These are phyloP conservation scores for Sanderia malayensis DNA, from an alignment of 30 jellyfish, hydroid and myxozoan species.

Conservation along the genomic window DNA sequence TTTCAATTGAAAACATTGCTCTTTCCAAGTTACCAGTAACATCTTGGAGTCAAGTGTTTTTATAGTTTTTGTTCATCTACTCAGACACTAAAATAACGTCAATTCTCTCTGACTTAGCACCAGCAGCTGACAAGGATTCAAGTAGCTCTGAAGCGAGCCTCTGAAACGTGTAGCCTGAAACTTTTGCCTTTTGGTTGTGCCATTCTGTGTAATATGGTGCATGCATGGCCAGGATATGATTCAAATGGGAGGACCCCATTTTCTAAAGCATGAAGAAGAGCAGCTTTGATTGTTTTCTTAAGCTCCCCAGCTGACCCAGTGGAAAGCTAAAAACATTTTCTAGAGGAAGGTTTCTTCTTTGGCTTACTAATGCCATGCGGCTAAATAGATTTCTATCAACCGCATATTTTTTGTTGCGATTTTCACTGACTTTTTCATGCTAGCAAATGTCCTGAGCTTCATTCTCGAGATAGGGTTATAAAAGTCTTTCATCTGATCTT, in stretches of 20 bases:
- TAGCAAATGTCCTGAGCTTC: no score
- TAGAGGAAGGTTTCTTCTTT: no score
- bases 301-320: not conserved
- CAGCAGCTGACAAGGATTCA: no score
- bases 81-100: slow-evolving; percentile 1
- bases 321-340: no score
- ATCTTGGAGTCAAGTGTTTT: not conserved
- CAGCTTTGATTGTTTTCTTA: not conserved
- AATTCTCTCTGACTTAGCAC: no score
- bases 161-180: slow-evolving; percentile 16
- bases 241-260: not conserved
- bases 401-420: no score
- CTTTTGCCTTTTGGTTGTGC: slow-evolving; percentile 36
- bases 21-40: not conserved
- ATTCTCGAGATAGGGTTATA: no score
- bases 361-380: no score
- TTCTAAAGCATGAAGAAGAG: slow-evolving; percentile 1
- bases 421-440: no score
- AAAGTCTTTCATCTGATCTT: no score
- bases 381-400: no score
- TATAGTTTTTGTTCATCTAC: not conserved
- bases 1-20: not conserved
- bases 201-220: slow-evolving; percentile 2
- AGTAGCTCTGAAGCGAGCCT: slow-evolving; percentile 8
- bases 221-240: not conserved